Evolutionary conservation across 92 coral and sea anemone genomes (phyloP).

Genomic region (Zoanthus gigantus): DNA sequence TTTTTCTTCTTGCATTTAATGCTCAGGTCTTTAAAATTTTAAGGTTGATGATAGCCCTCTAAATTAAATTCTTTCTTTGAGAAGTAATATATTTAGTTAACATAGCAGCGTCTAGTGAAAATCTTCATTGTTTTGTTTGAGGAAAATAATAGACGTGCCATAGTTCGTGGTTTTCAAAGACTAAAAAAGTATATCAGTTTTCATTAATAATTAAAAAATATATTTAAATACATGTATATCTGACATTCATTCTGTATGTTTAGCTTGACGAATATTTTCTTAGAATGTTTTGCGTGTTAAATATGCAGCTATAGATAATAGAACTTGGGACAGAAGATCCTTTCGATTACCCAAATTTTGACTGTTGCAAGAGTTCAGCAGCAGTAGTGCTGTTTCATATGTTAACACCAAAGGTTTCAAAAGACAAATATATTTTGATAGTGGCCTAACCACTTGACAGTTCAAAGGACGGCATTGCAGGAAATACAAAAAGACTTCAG

Average conservation of each 20-base stretch:
- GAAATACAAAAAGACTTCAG: constrained; percentile 1
- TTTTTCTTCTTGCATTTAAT: neutral
- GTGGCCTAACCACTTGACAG: neutral
- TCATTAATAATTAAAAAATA: no score
- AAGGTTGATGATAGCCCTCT: neutral
- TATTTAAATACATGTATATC: no score
- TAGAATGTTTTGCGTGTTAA: neutral
- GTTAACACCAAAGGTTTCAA: neutral
- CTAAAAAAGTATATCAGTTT: no score
- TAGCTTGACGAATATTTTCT: no score
- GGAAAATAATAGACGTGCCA: neutral
- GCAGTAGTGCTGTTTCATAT: constrained; percentile 7
- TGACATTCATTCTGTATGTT: no score
- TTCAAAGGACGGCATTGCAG: constrained; percentile 5
- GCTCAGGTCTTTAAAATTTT: neutral
- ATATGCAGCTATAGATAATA: neutral
- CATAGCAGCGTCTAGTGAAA: neutral
- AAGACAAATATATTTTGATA: constrained; percentile 24
- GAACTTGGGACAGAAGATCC: neutral
- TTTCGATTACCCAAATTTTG: neutral
- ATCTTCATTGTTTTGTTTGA: neutral
- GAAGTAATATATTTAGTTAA: neutral
- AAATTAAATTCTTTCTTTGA: neutral
- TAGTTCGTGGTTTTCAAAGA: neutral
- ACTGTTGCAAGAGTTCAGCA: constrained; percentile 19